Conservation (phyloP, 2,888 invertebrate genomes). For the Mythimna vitellina region DNA sequence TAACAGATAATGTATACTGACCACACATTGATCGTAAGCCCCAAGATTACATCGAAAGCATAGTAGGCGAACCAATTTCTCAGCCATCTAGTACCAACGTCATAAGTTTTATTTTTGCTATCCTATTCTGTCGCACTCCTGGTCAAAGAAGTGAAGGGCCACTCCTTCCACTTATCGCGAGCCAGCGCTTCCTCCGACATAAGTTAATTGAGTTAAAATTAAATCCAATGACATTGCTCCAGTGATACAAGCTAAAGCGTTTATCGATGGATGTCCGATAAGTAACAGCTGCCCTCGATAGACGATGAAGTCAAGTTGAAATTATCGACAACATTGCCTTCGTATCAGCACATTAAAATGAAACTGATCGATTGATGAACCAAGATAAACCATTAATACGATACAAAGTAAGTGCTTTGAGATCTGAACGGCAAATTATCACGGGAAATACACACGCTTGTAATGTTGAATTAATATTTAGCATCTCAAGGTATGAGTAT, state of each 20-base stretch:
- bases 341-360: conserved; percentile 61
- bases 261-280: conserved; percentile 64
- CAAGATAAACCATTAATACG: conserved; percentile 60
- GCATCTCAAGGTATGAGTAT: conserved; percentile 34
- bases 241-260: conserved; percentile 54
- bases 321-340: conserved; percentile 59
- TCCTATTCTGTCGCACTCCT: no score
- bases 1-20: conserved; percentile 9
- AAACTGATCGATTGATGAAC: conserved; percentile 63
- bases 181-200: no score
- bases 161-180: no score
- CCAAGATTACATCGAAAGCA: conserved; percentile 16
- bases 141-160: no score
- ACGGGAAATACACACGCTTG: conserved; percentile 27
- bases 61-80: conserved; percentile 22
- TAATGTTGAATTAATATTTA: conserved; percentile 34
- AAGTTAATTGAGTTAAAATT: conserved; percentile 56
- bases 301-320: conserved; percentile 59
- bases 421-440: conserved; percentile 51
- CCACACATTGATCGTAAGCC: conserved; percentile 9
- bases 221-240: conserved; percentile 57
- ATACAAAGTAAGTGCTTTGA: conserved; percentile 57
- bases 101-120: conserved; percentile 4
- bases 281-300: conserved; percentile 57
- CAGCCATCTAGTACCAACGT: conserved; percentile 32